Percentiles rank a stretch among this genome's conserved stretches.
Conservation (phyloP, 2,888 invertebrate genomes). For the Melanchra persicariae region DNA sequence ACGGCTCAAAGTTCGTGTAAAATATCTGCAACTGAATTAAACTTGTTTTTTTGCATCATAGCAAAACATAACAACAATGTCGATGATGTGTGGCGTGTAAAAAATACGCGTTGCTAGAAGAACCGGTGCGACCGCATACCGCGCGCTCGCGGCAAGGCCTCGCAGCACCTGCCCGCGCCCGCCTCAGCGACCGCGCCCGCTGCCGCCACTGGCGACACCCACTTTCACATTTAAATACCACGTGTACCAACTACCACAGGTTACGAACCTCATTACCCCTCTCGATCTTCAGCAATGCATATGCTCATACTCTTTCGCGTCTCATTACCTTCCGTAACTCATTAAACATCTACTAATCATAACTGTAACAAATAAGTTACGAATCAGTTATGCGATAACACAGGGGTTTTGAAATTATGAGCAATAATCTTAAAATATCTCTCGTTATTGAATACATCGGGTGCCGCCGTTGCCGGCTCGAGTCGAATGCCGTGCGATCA, state of each 20-base stretch:
- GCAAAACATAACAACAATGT: slow-evolving; percentile 89
- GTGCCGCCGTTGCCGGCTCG: slow-evolving; percentile 62
- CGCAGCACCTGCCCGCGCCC: slow-evolving; percentile 66
- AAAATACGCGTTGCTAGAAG: slow-evolving; percentile 89
- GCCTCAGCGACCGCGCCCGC: slow-evolving; percentile 59
- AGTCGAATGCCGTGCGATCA: slow-evolving; percentile 71
- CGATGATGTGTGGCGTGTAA: slow-evolving; percentile 88
- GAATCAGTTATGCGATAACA: slow-evolving; percentile 71
- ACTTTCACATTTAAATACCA: slow-evolving; percentile 64
- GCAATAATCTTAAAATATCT: slow-evolving; percentile 79
- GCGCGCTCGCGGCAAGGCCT: slow-evolving; percentile 88
- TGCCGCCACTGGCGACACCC: slow-evolving; percentile 45
- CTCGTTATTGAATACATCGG: slow-evolving; percentile 71
- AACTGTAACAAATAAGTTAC: slow-evolving; percentile 66
- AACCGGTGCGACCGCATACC: slow-evolving; percentile 91
- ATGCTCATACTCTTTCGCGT: background rate
- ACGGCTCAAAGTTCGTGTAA: slow-evolving; percentile 69
- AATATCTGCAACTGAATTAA: slow-evolving; percentile 74
- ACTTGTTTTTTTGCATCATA: slow-evolving; percentile 86
- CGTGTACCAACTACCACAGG: slow-evolving; percentile 24
- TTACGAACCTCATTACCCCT: slow-evolving; percentile 25
- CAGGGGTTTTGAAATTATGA: slow-evolving; percentile 73
- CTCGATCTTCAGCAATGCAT: slow-evolving; percentile 7
- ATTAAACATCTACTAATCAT: slow-evolving; percentile 65
- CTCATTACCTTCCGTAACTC: slow-evolving; percentile 27